phyloP scores from a whole-genome alignment of 2,888 invertebrate species.

The Parascotia fuliginaria region DNA sequence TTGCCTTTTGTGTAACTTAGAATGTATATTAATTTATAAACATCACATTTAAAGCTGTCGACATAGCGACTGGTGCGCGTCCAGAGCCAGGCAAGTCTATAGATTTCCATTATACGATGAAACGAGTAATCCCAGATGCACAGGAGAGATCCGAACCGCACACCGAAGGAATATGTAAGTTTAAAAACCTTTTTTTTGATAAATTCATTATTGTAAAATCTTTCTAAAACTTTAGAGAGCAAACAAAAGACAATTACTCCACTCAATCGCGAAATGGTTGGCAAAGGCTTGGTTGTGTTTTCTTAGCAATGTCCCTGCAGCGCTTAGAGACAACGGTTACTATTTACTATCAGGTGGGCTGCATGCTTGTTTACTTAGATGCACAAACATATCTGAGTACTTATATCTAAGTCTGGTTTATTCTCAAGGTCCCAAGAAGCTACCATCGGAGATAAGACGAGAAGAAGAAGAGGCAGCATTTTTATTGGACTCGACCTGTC shows the following conservation, averaged over 20 bases:
- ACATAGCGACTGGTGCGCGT: conserved; percentile 52
- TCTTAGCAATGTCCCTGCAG: too few species aligned
- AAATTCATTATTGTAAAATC: too few species aligned
- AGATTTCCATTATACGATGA: conserved; percentile 52
- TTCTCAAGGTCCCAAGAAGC: conserved; percentile 50
- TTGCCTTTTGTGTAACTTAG: too few species aligned
- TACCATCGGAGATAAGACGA: conserved; percentile 62
- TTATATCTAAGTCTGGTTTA: too few species aligned
- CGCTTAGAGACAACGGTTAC: too few species aligned
- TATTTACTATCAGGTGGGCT: too few species aligned
- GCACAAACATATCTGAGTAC: too few species aligned
- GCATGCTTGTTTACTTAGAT: neutral
- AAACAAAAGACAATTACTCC: too few species aligned
- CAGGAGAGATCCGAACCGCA: conserved; percentile 46
- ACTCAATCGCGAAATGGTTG: too few species aligned
- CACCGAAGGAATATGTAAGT: conserved; percentile 46
- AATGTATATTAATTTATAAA: too few species aligned
- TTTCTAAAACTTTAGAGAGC: too few species aligned
- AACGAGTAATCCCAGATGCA: conserved; percentile 48
- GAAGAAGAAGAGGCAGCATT: conserved; percentile 41
- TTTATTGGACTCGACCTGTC: conserved; percentile 45
- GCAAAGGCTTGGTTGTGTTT: too few species aligned
- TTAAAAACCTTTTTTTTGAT: neutral
- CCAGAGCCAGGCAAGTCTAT: conserved; percentile 26
- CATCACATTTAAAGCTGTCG: conserved; percentile 54